phyloP scores from a whole-genome alignment of 2,113 vertebrate species.

The Gracilinanus agilis region DNA sequence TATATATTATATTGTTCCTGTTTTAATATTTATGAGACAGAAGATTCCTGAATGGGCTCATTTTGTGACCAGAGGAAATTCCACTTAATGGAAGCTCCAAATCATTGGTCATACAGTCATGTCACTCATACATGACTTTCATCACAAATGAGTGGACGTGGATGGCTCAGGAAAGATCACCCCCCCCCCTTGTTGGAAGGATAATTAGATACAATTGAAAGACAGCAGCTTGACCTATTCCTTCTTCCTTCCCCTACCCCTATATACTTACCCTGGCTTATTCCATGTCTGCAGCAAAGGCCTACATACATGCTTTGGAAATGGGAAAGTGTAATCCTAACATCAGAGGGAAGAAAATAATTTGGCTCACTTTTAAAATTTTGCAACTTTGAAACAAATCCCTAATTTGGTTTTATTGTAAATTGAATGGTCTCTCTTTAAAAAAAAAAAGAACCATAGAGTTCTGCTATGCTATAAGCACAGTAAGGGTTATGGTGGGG shows the following conservation, averaged over 20 bases:
- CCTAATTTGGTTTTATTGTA: background rate
- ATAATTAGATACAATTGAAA: background rate
- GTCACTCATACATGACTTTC: background rate
- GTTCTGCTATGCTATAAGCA: background rate
- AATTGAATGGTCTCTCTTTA: background rate
- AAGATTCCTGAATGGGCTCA: background rate
- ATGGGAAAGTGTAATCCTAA: background rate
- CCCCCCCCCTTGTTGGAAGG: background rate
- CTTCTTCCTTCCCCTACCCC: accelerated
- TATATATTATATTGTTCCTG: background rate
- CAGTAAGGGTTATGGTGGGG: background rate
- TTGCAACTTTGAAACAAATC: background rate
- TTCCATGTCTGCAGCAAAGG: background rate
- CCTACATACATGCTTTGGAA: background rate
- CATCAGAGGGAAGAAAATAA: background rate
- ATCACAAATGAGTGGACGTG: background rate
- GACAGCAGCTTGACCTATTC: background rate
- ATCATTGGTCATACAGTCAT: background rate
- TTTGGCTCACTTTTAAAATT: background rate
- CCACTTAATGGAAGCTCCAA: background rate
- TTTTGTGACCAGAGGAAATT: background rate
- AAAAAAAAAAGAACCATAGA: background rate
- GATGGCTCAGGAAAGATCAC: background rate
- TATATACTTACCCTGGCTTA: background rate
- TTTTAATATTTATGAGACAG: background rate